These are phyloP conservation scores for Anastrepha obliqua DNA, from an alignment of 1,140 invertebrate species.

Conservation along the genomic window DNA sequence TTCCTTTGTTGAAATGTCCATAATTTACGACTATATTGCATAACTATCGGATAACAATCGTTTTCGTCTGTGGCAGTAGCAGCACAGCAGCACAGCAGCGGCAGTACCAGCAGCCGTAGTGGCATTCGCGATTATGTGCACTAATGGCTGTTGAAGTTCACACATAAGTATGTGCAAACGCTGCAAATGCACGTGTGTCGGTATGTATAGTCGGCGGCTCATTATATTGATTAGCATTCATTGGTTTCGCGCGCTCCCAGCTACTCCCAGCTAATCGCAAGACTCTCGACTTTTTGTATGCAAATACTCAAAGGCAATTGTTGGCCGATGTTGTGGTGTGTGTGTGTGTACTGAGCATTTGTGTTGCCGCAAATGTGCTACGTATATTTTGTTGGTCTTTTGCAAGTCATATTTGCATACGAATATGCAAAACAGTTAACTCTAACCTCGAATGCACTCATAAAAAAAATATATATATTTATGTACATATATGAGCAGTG, in stretches of 20 bases:
- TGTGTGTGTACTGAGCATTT: background rate
- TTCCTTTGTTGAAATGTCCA: constrained; percentile 26
- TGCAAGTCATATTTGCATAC: constrained; percentile 25
- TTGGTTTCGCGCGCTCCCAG: constrained; percentile 45
- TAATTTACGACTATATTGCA: constrained; percentile 52
- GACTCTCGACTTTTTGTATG: constrained; percentile 23
- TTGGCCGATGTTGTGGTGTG: background rate
- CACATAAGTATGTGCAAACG: background rate
- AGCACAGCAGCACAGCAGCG: background rate
- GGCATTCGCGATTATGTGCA: background rate
- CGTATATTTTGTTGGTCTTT: background rate
- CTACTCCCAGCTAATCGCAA: constrained; percentile 10
- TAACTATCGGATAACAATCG: constrained; percentile 50
- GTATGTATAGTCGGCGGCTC: background rate
- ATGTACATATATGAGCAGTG: background rate
- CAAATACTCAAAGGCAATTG: constrained; percentile 10
- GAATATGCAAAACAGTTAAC: constrained; percentile 28
- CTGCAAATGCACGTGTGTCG: background rate
- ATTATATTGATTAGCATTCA: constrained; percentile 52
- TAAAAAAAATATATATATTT: background rate
- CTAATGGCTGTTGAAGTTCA: background rate
- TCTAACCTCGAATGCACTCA: constrained; percentile 11
- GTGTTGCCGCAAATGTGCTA: background rate
- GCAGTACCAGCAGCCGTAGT: background rate
- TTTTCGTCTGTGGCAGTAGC: constrained; percentile 33